Conservation (phyloP, 1,140 invertebrate species). For the Agrilus planipennis region DNA sequence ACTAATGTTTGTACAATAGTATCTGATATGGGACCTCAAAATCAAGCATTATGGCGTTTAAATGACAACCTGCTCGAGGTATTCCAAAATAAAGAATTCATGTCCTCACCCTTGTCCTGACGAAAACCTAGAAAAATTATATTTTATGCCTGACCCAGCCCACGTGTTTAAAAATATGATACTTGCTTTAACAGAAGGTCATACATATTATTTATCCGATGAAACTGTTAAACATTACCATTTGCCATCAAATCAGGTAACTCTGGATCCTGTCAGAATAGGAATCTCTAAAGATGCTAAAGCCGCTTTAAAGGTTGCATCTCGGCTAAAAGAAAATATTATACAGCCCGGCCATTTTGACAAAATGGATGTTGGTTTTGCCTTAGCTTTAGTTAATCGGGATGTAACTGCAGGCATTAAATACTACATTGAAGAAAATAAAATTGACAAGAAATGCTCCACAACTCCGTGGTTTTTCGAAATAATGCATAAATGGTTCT, state of each 20-base stretch:
- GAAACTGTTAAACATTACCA: background rate
- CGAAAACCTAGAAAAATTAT: constrained; percentile 3
- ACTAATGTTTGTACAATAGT: background rate
- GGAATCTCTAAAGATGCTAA: background rate
- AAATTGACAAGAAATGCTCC: background rate
- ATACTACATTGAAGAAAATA: constrained; percentile 4
- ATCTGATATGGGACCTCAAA: constrained; percentile 7
- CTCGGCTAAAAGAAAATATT: constrained; percentile 5
- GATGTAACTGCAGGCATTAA: constrained; percentile 8
- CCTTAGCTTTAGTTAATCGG: constrained; percentile 8
- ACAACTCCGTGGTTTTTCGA: constrained; percentile 9
- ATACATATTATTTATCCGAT: background rate
- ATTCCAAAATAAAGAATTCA: constrained; percentile 6
- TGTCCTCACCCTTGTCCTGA: constrained; percentile 2
- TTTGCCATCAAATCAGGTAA: background rate
- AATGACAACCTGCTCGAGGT: background rate
- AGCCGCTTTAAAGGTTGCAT: background rate
- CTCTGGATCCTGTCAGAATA: background rate
- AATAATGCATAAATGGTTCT: constrained; percentile 6
- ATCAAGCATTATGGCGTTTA: constrained; percentile 8
- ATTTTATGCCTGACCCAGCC: constrained; percentile 8
- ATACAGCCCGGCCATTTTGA: constrained; percentile 9
- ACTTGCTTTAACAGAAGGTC: background rate
- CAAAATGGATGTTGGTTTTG: constrained; percentile 4
- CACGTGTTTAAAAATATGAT: constrained; percentile 12